phyloP scores from a whole-genome alignment of 2,113 vertebrate species.

The Nothobranchius furzeri region DNA sequence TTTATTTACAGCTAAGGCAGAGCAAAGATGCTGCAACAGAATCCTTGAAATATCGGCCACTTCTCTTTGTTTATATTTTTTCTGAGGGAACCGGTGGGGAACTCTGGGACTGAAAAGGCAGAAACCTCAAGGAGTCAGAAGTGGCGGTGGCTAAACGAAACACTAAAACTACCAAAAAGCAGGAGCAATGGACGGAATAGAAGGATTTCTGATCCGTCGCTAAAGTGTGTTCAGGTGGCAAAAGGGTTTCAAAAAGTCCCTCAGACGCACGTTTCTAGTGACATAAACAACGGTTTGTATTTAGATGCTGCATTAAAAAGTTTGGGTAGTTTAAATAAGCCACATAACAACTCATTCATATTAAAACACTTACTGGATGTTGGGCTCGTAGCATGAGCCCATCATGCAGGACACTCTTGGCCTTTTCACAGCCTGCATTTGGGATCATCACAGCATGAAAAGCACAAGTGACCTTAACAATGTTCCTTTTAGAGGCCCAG shows the following conservation, averaged over 20 bases:
- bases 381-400: neutral
- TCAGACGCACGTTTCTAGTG: conserved; percentile 39
- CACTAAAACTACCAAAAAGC: conserved; percentile 31
- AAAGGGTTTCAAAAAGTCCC: conserved; percentile 25
- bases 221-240: conserved; percentile 38
- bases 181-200: conserved; percentile 3
- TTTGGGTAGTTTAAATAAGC: too few species aligned
- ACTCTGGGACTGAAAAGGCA: conserved; percentile 37
- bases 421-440: neutral
- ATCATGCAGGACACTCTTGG: neutral
- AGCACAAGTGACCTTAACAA: neutral
- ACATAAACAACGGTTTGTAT: conserved; percentile 17
- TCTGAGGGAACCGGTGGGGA: conserved; percentile 19
- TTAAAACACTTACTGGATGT: neutral
- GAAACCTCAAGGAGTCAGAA: conserved; percentile 46
- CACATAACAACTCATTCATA: too few species aligned
- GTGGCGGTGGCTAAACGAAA: conserved; percentile 28
- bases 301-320: conserved; percentile 1
- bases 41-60: neutral
- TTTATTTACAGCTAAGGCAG: conserved; percentile 13
- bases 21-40: too few species aligned
- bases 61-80: conserved; percentile 42
- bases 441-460: neutral
- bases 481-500: neutral
- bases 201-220: conserved; percentile 42